Base-by-base conservation (phyloP, 2,797 vertebrate genomes). In the Lepus townsendii region DNA sequence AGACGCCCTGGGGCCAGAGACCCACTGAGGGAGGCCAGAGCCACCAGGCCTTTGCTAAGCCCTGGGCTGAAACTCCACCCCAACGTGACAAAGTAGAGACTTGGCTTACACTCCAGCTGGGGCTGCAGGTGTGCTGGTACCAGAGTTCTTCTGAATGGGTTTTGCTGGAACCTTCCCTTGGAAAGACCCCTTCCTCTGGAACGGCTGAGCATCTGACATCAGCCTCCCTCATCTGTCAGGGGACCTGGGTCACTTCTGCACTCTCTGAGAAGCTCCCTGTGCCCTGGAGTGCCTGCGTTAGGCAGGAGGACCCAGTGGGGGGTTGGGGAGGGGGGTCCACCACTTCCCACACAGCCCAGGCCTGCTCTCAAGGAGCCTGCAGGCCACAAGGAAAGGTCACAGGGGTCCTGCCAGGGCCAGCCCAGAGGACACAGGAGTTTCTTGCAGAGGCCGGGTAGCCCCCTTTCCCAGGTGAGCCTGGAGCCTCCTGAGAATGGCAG, bases 81-180 rank as follows among this genome's bases (percentile, higher is more conserved):
- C 65, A 42, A 30, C 66, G 83, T 4, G 2, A 83, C 88, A n/a
- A 3, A 22, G 12, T 6, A 1, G 5, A 0, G 1, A 32, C 32
- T 75, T 72, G 54, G 47, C 38, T 91, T 66, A 75, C 62, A 75
- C 20, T 26, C 72, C 27, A 83, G 83, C 90, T 78, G n/a, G 14
- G 16, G 66, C 35, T 79, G 62, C 76, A 63, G 52, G 65, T 35
- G 12, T 66, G 73, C 38, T 79, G 32, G 32, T 32, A n/a, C 17
- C n/a, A 22, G 75, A 90, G 63, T 54, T 85, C 71, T 62, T 79
- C 27, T 12, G 42, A 90, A 50, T 32, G 8, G 6, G 78, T 47
- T 82, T 80, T 7, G 4, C 35, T 88, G 83, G 60, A 0, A n/a
- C 66, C 71, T 91, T 68, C 47, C 54, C 38, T 83, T 38, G 42